Evolutionary conservation across 2,888 invertebrate species (phyloP), one percentile per base, ranked within the genome.

Genomic region (Sylvicola cinctus): DNA sequence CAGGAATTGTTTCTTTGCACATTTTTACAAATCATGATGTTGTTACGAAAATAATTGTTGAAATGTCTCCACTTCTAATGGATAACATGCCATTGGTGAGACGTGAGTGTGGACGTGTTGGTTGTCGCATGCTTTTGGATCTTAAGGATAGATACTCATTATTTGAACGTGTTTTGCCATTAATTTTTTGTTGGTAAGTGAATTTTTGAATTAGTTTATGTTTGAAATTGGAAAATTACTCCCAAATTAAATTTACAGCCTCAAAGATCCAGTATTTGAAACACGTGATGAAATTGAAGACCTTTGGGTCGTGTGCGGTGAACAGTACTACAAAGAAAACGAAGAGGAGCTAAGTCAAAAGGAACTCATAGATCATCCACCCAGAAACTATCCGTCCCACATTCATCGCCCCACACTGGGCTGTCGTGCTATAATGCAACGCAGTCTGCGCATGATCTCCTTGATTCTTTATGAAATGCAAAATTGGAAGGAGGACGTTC

Each of bases 131-230:
- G 81, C 62, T 88, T 51, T 50, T 80, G 16, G 66, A 70, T 35
- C 68, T 88, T 36, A 65, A 65, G 34, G 90, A 93, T 52, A 63
- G 91, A 43, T 93, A 93, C 51, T 90, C 90, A 0, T 88, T 74
- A 58, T 88, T 84, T 63, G 74, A 78, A 50, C 74, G 77, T 43
- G 66, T 91, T 45, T 63, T 93, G 42, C 91, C 93, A 0, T 55
- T 91, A 10, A 58, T 90, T 3, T 57, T 93, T 25, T 84, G 87
- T 29, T 77, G 87, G 73, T 74, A 59, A 48, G 46, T 35, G 30
- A 36, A 37, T 34, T 11, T 28, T 30, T 28, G 26, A 32, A 14
- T 17, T 16, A n/a, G n/a, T n/a, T n/a, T n/a, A 14, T 32, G 38
- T 32, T 16, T 29, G 16, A 16, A 32, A 34, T 25, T 27, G 30